These are phyloP conservation scores for Mycogona germanica DNA, from an alignment of 2,888 invertebrate species.

Conservation along the genomic window DNA sequence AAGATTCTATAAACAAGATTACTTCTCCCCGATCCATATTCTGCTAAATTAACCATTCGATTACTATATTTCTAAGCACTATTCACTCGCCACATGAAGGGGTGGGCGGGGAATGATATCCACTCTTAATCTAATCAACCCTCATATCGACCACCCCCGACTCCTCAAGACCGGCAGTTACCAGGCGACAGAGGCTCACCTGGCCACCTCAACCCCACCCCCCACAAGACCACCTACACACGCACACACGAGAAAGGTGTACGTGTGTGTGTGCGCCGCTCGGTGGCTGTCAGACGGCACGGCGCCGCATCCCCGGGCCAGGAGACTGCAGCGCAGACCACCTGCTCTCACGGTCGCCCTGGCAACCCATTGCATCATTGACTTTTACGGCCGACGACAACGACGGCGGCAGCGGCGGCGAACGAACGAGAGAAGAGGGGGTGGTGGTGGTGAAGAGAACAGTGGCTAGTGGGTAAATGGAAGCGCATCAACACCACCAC, in stretches of 20 bases:
- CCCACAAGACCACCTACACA: too few species aligned
- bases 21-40: too few species aligned
- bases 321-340: constrained; percentile 8
- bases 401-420: not conserved
- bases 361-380: constrained; percentile 9
- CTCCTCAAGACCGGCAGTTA: too few species aligned
- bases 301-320: constrained; percentile 3
- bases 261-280: too few species aligned
- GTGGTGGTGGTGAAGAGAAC: not conserved
- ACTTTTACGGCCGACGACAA: not conserved
- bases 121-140: not conserved
- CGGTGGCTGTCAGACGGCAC: constrained; percentile 12
- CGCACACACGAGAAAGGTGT: not conserved
- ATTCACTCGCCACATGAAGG: too few species aligned
- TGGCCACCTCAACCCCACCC: too few species aligned
- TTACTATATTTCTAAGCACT: too few species aligned
- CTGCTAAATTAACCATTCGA: too few species aligned
- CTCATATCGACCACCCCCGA: not conserved
- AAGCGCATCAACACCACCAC: not conserved
- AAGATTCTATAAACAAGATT: too few species aligned
- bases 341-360: constrained; percentile 8
- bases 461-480: too few species aligned
- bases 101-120: too few species aligned
- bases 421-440: not conserved
- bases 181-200: too few species aligned